Evolutionary conservation across 2,797 vertebrate species (phyloP).

Genomic region (Mico argentatus): DNA sequence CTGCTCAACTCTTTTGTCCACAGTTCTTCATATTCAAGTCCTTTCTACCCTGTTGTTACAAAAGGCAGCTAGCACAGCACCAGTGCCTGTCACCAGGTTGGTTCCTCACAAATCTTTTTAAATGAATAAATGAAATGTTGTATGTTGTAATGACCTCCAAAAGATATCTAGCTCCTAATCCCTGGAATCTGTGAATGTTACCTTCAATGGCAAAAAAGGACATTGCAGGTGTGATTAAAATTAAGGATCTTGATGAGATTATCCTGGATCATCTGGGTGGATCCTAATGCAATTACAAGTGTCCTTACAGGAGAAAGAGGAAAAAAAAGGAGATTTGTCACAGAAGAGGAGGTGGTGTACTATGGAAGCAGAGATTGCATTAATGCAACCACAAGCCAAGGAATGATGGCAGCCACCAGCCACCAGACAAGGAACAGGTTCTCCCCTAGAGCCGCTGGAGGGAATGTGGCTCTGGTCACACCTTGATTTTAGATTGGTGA

Average conservation of each 20-base stretch:
- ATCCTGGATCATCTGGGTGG: not conserved
- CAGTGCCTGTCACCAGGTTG: not conserved
- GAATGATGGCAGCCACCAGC: not conserved
- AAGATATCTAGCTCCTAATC: not conserved
- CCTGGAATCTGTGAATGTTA: not conserved
- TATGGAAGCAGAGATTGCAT: not conserved
- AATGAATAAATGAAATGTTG: constrained; percentile 11
- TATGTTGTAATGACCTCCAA: not conserved
- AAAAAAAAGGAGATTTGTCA: not conserved
- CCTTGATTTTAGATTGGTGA: not conserved
- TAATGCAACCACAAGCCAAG: not conserved
- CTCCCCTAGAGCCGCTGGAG: not conserved
- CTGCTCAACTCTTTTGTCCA: not conserved
- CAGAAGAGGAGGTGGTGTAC: not conserved
- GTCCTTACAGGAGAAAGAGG: not conserved
- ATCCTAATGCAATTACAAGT: not conserved
- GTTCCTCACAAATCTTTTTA: not conserved
- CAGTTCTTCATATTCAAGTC: not conserved
- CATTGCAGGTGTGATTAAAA: not conserved
- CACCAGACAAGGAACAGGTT: not conserved
- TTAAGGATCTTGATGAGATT: not conserved
- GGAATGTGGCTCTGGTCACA: not conserved
- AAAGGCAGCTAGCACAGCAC: not conserved
- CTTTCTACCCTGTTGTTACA: not conserved
- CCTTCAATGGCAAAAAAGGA: not conserved